phyloP scores from a whole-genome alignment of 1,140 invertebrate genomes.

The Macrobrachium rosenbergii region DNA sequence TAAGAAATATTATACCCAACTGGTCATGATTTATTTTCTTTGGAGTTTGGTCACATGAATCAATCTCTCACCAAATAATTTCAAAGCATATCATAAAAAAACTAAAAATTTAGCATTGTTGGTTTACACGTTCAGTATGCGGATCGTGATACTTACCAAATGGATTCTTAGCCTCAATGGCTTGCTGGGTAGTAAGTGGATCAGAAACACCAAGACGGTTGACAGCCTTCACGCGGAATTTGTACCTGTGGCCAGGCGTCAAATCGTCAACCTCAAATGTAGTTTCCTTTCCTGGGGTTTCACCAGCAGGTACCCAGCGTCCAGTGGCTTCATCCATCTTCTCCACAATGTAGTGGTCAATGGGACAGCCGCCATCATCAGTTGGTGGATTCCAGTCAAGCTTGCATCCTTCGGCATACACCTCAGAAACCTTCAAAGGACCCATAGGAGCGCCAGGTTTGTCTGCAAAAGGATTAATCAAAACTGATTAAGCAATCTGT shows the following conservation, averaged over 20 bases:
- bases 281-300: conserved; percentile 86
- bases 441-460: conserved; percentile 91
- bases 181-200: conserved; percentile 87
- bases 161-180: conserved; percentile 98
- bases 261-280: conserved; percentile 82
- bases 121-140: background rate
- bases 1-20: too few species aligned
- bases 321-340: conserved; percentile 93
- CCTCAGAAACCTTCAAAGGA: conserved; percentile 88
- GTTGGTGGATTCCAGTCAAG: conserved; percentile 91
- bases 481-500: background rate
- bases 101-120: background rate
- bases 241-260: conserved; percentile 92
- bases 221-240: conserved; percentile 94
- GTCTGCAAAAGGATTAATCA: conserved; percentile 72
- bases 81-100: background rate
- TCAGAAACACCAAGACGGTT: conserved; percentile 97
- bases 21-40: background rate
- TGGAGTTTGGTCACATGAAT: too few species aligned
- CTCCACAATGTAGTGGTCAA: conserved; percentile 93
- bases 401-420: conserved; percentile 87
- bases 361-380: conserved; percentile 90
- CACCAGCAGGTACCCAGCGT: conserved; percentile 93
- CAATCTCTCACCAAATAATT: too few species aligned
- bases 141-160: conserved; percentile 78